Evolutionary conservation across 2,888 invertebrate genomes (phyloP), one percentile per base, ranked within the genome.

Genomic region (Amphiduros pacificus): DNA sequence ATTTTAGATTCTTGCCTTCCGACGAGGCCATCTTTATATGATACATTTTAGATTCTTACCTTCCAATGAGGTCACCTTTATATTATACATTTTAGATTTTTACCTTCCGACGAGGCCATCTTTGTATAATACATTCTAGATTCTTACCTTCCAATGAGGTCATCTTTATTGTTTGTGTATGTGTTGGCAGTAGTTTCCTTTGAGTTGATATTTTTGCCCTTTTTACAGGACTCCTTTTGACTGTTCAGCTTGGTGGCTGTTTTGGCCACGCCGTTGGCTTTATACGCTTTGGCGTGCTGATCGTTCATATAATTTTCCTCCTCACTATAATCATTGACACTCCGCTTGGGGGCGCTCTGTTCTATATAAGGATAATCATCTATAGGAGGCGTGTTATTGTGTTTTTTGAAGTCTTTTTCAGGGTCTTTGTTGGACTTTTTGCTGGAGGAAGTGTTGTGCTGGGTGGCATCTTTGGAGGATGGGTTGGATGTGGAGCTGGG

Each of bases 291-390:
- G 41, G 69, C 65, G 53, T 75, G 74, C 63, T 75, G 77, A 60
- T 79, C 78, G 63, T 73, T 78, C 44, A 70, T 66, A 65, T 73
- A 71, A 72, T 73, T 75, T 55, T 78, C 59, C 41, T 66, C 61
- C 14, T 61, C n/a, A n/a, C n/a, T 53, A 31, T 56, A 66, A 40
- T 61, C 54, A 69, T 79, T 79, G 48, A 79, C 74, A 49, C 66
- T 77, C 77, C 73, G 73, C 68, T 76, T 75, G 40, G 31, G 73
- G 61, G 73, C 69, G 58, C 67, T 71, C 68, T 77, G 77, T 65
- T 79, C 79, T 68, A 79, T 79, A 69, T 74, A 78, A 61, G 77
- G 74, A 62, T 73, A 62, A 48, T 78, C 77, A 51, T 75, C 77
- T 62, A 58, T 71, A 60, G 59, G 62, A n/a, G 61, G 32, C 27